phyloP scores from a whole-genome alignment of 2,113 vertebrate genomes.

The Equus quagga region DNA sequence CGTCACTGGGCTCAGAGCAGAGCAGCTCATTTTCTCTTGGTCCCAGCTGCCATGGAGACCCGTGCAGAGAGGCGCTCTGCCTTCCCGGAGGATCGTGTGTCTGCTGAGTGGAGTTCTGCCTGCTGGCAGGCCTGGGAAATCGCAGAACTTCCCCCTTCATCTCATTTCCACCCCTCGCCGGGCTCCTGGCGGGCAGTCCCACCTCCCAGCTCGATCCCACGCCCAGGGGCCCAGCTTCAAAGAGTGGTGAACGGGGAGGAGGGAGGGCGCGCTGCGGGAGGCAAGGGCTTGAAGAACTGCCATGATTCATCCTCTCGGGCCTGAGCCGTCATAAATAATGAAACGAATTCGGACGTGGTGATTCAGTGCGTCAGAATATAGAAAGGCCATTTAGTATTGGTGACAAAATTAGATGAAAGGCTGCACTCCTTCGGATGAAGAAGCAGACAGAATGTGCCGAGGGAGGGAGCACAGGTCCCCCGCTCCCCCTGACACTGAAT shows the following conservation, averaged over 20 bases:
- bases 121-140: not conserved
- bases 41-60: conserved; percentile 40
- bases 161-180: not conserved
- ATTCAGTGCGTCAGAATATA: conserved; percentile 65
- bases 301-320: not conserved
- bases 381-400: conserved; percentile 67
- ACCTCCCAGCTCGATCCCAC: not conserved
- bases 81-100: not conserved
- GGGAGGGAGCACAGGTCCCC: not conserved
- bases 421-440: not conserved
- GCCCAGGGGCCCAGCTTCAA: conserved; percentile 41
- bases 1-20: rapidly evolving
- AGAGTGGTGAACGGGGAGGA: not conserved
- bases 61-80: rapidly evolving
- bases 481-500: not conserved
- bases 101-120: not conserved
- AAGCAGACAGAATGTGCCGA: not conserved
- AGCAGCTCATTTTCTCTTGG: not conserved
- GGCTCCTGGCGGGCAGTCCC: not conserved
- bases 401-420: conserved; percentile 51
- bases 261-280: not conserved
- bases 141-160: not conserved
- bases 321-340: conserved; percentile 53
- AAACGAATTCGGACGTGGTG: conserved; percentile 34
- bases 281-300: not conserved